A percentile compares a stretch with the other conserved stretches of the same genome.
These are phyloP conservation scores for Ennomos fuscantarius DNA, from an alignment of 2,888 invertebrate genomes.

Conservation along the genomic window DNA sequence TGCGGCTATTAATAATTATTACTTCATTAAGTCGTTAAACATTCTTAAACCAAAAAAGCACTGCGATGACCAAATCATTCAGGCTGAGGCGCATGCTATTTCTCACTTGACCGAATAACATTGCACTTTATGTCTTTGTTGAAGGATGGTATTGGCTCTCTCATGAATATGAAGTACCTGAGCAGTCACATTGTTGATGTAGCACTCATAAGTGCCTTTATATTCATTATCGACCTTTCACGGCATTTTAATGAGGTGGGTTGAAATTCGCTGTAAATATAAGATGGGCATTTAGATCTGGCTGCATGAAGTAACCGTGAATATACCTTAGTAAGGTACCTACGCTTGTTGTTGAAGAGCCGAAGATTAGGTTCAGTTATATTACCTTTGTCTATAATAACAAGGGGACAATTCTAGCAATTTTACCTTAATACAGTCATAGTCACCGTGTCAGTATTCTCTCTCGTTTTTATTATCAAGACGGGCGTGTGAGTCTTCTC, in stretches of 20 bases:
- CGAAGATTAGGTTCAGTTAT: background rate
- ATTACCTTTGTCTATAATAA: too few relatives aligned
- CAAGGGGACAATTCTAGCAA: too few relatives aligned
- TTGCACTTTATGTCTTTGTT: background rate
- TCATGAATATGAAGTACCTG: conserved; percentile 19
- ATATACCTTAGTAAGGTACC: too few relatives aligned
- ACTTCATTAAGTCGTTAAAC: conserved; percentile 7
- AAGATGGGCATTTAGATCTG: background rate
- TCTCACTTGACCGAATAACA: background rate
- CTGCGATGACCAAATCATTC: background rate
- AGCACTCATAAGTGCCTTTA: conserved; percentile 30
- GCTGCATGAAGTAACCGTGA: too few relatives aligned
- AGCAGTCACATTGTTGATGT: conserved; percentile 35
- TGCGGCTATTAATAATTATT: conserved; percentile 1
- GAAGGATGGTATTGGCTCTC: conserved; percentile 4
- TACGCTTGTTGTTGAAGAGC: too few relatives aligned
- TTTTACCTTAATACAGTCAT: too few relatives aligned
- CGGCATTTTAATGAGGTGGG: conserved; percentile 20
- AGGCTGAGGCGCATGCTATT: too few relatives aligned
- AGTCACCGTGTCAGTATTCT: too few relatives aligned
- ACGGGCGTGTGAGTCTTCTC: too few relatives aligned
- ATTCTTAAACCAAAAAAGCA: background rate
- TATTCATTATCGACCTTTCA: conserved; percentile 28
- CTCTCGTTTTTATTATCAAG: too few relatives aligned
- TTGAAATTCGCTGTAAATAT: conserved; percentile 1